A percentile compares a stretch with the other conserved stretches of the same genome.
These are phyloP conservation scores for Acridotheres tristis DNA, from an alignment of 2,797 vertebrate species.

Conservation along the genomic window DNA sequence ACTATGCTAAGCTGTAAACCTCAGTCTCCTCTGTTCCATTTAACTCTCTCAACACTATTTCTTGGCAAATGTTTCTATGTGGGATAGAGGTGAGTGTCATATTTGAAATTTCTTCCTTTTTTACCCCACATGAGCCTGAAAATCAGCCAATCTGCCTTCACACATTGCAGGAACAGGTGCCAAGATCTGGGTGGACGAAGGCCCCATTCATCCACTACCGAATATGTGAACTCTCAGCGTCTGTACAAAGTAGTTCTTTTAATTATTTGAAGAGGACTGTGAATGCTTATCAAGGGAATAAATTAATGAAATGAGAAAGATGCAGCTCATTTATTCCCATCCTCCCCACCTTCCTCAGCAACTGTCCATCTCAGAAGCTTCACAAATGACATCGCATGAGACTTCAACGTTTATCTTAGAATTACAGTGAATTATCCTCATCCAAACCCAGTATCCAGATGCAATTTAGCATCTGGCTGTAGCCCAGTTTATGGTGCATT, in stretches of 20 bases:
- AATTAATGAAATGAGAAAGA: neutral
- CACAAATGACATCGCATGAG: neutral
- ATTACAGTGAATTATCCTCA: neutral
- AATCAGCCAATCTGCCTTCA: neutral
- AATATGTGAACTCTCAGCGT: neutral
- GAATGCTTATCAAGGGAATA: neutral
- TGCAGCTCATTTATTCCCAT: neutral
- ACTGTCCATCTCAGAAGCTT: accelerated
- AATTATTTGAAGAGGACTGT: neutral
- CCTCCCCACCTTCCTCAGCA: neutral
- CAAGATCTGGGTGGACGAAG: neutral
- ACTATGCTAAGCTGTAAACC: neutral
- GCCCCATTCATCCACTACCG: neutral
- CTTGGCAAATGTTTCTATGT: neutral
- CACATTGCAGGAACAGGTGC: neutral
- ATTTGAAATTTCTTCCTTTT: neutral
- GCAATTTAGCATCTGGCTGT: neutral
- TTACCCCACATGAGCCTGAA: neutral
- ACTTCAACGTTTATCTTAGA: neutral
- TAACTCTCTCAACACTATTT: neutral
- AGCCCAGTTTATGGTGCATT: neutral
- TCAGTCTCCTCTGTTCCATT: neutral
- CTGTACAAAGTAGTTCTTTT: neutral
- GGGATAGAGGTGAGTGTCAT: neutral
- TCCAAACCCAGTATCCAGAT: neutral